phyloP scores from a whole-genome alignment of 2,113 vertebrate species.

The Festucalex cinctus region DNA sequence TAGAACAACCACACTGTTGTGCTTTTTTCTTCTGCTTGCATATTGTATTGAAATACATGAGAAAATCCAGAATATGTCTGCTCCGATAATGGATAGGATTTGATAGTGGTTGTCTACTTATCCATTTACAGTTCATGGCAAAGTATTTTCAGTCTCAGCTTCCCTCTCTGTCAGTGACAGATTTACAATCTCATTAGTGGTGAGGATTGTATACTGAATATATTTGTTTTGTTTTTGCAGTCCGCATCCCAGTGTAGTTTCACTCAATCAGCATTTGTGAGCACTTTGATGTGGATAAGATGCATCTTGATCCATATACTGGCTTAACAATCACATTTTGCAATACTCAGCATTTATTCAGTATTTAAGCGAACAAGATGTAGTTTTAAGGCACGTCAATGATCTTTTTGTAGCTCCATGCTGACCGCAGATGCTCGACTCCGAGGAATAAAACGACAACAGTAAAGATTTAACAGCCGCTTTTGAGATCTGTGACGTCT shows the following conservation, averaged over 20 bases:
- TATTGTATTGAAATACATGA: background rate
- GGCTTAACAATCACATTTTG: constrained; percentile 11
- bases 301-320: constrained; percentile 1
- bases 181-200: background rate
- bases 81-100: too few relatives aligned
- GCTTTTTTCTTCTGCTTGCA: background rate
- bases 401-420: constrained; percentile 11
- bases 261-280: constrained; percentile 18
- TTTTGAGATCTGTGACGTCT: constrained; percentile 29
- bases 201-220: background rate
- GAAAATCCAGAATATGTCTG: background rate
- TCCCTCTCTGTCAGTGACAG: background rate
- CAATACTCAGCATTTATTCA: background rate
- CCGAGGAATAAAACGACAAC: constrained; percentile 1
- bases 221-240: background rate
- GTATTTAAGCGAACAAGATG: background rate
- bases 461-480: constrained; percentile 15
- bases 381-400: background rate
- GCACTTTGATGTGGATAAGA: constrained; percentile 1
- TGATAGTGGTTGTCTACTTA: background rate
- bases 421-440: constrained; percentile 7
- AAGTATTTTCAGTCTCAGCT: background rate
- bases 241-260: constrained; percentile 2
- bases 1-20: background rate
- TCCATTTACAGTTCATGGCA: background rate